These are phyloP conservation scores for Charanyca ferruginea DNA, from an alignment of 2,888 invertebrate genomes.

Conservation along the genomic window DNA sequence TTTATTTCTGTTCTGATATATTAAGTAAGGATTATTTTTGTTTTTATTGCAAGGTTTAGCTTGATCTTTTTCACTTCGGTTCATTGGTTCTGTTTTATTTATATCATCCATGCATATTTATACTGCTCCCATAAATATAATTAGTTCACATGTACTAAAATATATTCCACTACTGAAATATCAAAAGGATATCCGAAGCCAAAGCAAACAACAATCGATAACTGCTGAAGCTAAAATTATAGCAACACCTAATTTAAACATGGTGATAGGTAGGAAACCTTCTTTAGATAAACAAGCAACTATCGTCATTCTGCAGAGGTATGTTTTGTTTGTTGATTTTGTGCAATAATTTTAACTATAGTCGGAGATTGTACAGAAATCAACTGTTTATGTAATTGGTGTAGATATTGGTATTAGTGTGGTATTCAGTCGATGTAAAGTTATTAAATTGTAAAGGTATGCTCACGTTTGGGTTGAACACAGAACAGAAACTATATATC, in stretches of 20 bases:
- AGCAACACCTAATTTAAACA: slow-evolving; percentile 3
- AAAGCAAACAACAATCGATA: slow-evolving; percentile 11
- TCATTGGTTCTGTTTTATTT: not conserved
- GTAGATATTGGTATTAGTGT: slow-evolving; percentile 8
- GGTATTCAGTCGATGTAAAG: not conserved
- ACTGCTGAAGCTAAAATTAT: slow-evolving; percentile 13
- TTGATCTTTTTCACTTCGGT: too few species aligned
- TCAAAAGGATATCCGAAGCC: slow-evolving; percentile 9
- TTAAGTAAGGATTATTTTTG: too few species aligned
- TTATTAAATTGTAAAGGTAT: slow-evolving; percentile 4
- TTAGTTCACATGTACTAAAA: slow-evolving; percentile 10
- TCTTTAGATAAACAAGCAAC: slow-evolving; percentile 30
- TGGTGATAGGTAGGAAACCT: not conserved
- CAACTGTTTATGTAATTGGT: slow-evolving; percentile 28
- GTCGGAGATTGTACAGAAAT: slow-evolving; percentile 43
- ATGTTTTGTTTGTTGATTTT: slow-evolving; percentile 30
- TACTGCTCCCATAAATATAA: not conserved
- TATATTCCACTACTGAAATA: slow-evolving; percentile 18
- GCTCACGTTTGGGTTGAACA: not conserved
- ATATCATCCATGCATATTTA: not conserved
- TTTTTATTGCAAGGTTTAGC: too few species aligned
- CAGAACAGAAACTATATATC: too few species aligned
- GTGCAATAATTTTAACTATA: slow-evolving; percentile 34
- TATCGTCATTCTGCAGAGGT: slow-evolving; percentile 3
- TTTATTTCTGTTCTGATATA: too few species aligned